Evolutionary conservation across 37 sponge, comb jelly and placozoan species (phyloP).

Genomic region (Dysidea cf. avara): DNA sequence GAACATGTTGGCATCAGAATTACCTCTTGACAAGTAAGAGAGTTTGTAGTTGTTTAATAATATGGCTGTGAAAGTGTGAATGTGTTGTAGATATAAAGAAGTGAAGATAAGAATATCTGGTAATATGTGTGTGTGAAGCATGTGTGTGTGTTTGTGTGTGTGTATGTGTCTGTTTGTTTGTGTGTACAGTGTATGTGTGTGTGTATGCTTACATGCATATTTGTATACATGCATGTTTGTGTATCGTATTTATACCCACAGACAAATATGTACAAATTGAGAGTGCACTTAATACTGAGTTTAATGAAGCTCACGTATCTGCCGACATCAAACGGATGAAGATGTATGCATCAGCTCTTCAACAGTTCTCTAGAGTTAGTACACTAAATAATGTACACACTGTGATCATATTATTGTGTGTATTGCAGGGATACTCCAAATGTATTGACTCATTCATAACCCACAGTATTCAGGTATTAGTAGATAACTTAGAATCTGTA

Average conservation of each 20-base stretch:
- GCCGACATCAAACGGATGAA: slow-evolving; percentile 68
- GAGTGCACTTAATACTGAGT: slow-evolving; percentile 40
- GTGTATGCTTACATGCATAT: not conserved
- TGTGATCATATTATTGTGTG: not conserved
- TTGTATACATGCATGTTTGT: too few species aligned
- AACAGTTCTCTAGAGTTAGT: slow-evolving; percentile 47
- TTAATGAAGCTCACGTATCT: slow-evolving; percentile 53
- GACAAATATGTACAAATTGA: slow-evolving; percentile 67
- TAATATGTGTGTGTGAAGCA: not conserved
- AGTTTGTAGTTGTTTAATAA: too few species aligned
- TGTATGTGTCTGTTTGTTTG: not conserved
- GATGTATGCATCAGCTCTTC: slow-evolving; percentile 60
- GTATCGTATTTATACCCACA: not conserved
- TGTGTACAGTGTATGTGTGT: not conserved
- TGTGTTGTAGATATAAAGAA: slow-evolving; percentile 45
- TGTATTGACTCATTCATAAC: slow-evolving; percentile 50
- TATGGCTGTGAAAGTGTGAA: too few species aligned
- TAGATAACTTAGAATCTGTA: too few species aligned
- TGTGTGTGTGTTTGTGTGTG: slow-evolving; percentile 1
- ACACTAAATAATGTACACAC: too few species aligned
- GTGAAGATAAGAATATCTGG: slow-evolving; percentile 44
- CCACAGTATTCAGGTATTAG: slow-evolving; percentile 30
- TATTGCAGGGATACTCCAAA: not conserved
- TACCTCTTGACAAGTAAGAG: slow-evolving; percentile 55
- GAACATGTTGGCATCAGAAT: slow-evolving; percentile 51